Conservation (phyloP, 2,888 invertebrate genomes). For the Odontomyia ornata region DNA sequence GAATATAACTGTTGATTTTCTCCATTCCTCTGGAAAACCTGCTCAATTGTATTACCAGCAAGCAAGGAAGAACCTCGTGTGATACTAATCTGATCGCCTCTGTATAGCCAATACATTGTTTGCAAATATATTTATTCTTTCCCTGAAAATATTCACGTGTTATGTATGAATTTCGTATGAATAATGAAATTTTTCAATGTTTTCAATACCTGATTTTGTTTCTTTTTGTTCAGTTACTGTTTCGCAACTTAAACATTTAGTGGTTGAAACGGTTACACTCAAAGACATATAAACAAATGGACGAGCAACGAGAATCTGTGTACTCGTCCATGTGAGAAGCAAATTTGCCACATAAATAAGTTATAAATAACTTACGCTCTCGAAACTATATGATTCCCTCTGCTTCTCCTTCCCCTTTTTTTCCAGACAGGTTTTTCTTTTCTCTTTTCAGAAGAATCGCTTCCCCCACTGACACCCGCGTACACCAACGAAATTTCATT, state of each 20-base stretch:
- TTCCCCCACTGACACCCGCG: too few species aligned
- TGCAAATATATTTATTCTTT: slow-evolving; percentile 92
- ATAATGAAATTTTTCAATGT: slow-evolving; percentile 61
- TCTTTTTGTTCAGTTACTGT: slow-evolving; percentile 87
- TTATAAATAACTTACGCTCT: too few species aligned
- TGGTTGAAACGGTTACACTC: slow-evolving; percentile 82
- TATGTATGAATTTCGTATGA: slow-evolving; percentile 71
- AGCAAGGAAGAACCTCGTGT: slow-evolving; percentile 84
- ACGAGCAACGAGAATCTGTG: too few species aligned
- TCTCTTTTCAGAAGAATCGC: too few species aligned
- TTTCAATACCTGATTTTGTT: slow-evolving; percentile 73
- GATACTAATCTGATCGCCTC: slow-evolving; percentile 89
- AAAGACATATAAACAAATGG: too few species aligned
- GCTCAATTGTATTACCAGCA: slow-evolving; percentile 88
- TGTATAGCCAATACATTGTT: slow-evolving; percentile 84
- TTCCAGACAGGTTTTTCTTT: too few species aligned
- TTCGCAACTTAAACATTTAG: slow-evolving; percentile 90
- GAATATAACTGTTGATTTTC: slow-evolving; percentile 89
- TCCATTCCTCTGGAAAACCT: slow-evolving; percentile 82
- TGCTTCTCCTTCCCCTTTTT: too few species aligned
- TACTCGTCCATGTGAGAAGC: too few species aligned
- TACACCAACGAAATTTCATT: too few species aligned
- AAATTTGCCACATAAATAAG: too few species aligned
- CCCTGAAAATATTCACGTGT: slow-evolving; percentile 86
- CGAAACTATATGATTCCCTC: too few species aligned